Evolutionary conservation across 2,888 invertebrate genomes (phyloP).

Genomic region (Nomada ruficornis): DNA sequence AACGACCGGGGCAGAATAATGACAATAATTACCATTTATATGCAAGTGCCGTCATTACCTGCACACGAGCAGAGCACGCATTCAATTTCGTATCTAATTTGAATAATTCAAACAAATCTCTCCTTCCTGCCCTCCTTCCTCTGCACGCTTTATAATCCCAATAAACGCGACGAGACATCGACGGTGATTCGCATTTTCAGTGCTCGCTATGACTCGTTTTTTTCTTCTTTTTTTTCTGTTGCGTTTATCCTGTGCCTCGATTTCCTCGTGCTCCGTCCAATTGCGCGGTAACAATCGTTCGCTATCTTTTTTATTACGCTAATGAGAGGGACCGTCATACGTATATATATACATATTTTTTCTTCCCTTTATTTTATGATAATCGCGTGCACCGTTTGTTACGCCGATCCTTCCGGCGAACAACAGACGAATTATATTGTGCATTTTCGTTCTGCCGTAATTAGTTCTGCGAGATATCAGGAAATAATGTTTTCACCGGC

Average conservation of each 20-base stretch:
- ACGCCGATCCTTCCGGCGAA: not conserved
- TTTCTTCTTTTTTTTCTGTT: constrained; percentile 6
- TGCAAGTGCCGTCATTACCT: constrained; percentile 84
- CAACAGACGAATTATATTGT: constrained; percentile 4
- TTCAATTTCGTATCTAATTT: constrained; percentile 84
- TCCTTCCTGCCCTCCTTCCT: constrained; percentile 83
- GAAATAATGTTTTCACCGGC: not conserved
- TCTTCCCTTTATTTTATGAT: not conserved
- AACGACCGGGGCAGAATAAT: constrained; percentile 83
- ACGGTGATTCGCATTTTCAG: constrained; percentile 70
- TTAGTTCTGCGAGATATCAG: not conserved
- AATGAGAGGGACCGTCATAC: constrained; percentile 53
- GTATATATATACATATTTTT: not conserved
- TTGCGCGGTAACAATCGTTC: constrained; percentile 48
- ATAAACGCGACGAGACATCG: constrained; percentile 81
- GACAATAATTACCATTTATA: constrained; percentile 84
- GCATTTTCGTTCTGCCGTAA: constrained; percentile 5
- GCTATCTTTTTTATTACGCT: constrained; percentile 63
- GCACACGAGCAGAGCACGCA: constrained; percentile 84
- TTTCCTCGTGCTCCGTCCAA: constrained; percentile 51
- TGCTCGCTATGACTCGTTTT: constrained; percentile 44
- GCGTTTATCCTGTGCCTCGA: constrained; percentile 6
- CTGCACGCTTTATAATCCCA: constrained; percentile 82
- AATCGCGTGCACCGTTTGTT: constrained; percentile 26
- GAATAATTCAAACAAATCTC: constrained; percentile 84